Conservation (phyloP, 2,888 invertebrate species). For the Melinaea marsaeus region DNA sequence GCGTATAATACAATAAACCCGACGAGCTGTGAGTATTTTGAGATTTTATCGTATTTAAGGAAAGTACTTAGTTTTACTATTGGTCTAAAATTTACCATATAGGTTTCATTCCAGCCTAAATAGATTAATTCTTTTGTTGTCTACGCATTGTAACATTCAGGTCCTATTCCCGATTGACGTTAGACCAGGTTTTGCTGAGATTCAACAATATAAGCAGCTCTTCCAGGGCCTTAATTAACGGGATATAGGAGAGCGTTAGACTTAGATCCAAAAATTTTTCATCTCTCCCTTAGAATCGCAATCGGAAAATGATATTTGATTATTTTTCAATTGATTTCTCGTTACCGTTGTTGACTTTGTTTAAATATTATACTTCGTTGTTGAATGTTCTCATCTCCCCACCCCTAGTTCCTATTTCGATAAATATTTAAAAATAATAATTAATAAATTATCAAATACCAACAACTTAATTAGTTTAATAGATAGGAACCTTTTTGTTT, state of each 20-base stretch:
- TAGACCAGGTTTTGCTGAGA: neutral
- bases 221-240: neutral
- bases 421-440: conserved; percentile 44
- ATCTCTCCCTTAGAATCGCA: conserved; percentile 47
- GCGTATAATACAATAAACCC: conserved; percentile 76
- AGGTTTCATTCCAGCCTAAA: conserved; percentile 72
- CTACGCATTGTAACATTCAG: conserved; percentile 47
- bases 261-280: conserved; percentile 39
- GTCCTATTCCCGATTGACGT: neutral
- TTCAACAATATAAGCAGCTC: neutral
- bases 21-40: conserved; percentile 78
- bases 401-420: conserved; percentile 68
- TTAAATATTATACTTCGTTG: conserved; percentile 33
- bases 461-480: conserved; percentile 59
- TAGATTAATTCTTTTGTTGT: conserved; percentile 63
- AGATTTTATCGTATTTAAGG: conserved; percentile 77
- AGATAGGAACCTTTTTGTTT: conserved; percentile 51
- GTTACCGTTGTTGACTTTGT: conserved; percentile 33
- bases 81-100: conserved; percentile 57
- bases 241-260: conserved; percentile 43
- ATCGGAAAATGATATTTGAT: conserved; percentile 42
- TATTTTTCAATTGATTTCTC: conserved; percentile 34
- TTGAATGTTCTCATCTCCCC: conserved; percentile 43
- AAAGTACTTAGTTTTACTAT: conserved; percentile 62
- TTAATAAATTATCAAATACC: conserved; percentile 47